phyloP scores from a whole-genome alignment of 2,888 invertebrate species.

The Brachyopa scutellaris region DNA sequence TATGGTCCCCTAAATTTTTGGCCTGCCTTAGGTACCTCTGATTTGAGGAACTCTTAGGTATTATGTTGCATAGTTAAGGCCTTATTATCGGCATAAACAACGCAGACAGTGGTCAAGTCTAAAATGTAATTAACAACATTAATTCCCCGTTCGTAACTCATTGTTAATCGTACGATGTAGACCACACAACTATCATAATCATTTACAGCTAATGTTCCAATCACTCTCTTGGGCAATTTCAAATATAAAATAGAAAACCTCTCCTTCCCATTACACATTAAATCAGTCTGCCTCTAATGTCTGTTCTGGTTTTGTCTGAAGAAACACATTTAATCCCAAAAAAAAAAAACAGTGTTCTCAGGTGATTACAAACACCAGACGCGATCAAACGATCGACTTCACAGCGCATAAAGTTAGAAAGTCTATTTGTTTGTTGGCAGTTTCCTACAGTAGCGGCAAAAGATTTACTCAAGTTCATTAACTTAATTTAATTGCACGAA shows the following conservation, averaged over 20 bases:
- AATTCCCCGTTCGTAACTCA: no score
- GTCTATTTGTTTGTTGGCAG: neutral
- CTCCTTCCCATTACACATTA: neutral
- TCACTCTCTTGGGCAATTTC: neutral
- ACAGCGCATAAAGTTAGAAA: conserved; percentile 9
- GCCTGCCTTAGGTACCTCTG: no score
- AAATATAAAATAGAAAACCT: neutral
- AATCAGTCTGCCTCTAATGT: conserved; percentile 9
- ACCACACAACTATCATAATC: neutral
- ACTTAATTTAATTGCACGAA: conserved; percentile 33
- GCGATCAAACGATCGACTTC: neutral
- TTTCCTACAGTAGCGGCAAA: conserved; percentile 2
- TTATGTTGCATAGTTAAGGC: no score
- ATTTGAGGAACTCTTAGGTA: no score
- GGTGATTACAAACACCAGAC: neutral
- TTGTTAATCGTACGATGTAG: no score
- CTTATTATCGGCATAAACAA: no score
- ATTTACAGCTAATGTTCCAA: neutral
- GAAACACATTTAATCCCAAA: neutral
- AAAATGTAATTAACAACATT: no score
- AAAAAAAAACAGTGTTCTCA: neutral
- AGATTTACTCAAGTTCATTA: conserved; percentile 39
- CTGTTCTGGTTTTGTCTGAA: no score
- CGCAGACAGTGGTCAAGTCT: no score
- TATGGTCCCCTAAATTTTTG: no score